These are phyloP conservation scores for Tapera naevia DNA, from an alignment of 2,797 vertebrate species.

Conservation along the genomic window DNA sequence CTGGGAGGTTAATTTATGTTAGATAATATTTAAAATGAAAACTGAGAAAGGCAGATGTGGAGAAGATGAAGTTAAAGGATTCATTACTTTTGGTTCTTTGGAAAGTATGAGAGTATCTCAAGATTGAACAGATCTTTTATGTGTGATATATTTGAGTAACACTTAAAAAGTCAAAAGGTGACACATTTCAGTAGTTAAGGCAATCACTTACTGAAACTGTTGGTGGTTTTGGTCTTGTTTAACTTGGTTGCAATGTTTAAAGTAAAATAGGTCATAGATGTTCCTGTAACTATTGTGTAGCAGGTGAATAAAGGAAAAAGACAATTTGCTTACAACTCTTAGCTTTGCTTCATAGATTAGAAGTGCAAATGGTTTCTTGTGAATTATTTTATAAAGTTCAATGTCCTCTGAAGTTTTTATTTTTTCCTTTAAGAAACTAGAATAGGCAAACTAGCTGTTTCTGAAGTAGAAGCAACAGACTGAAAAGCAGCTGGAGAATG, in stretches of 20 bases:
- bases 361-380: not conserved
- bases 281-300: not conserved
- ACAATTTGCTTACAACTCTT: not conserved
- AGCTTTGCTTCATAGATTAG: not conserved
- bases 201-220: not conserved
- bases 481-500: not conserved
- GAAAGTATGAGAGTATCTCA: not conserved
- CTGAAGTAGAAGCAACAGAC: not conserved
- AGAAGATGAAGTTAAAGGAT: not conserved
- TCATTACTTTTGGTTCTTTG: not conserved
- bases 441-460: not conserved
- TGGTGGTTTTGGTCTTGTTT: not conserved
- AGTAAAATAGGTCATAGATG: not conserved
- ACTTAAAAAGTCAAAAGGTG: not conserved
- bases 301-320: not conserved
- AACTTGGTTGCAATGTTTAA: not conserved
- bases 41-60: not conserved
- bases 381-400: not conserved
- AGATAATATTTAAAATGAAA: not conserved
- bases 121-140: not conserved
- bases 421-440: not conserved
- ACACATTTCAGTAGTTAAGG: not conserved
- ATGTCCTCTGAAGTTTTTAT: not conserved
- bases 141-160: not conserved
- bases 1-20: not conserved